phyloP scores from a whole-genome alignment of 2,797 vertebrate genomes.

The Acanthis flammea region DNA sequence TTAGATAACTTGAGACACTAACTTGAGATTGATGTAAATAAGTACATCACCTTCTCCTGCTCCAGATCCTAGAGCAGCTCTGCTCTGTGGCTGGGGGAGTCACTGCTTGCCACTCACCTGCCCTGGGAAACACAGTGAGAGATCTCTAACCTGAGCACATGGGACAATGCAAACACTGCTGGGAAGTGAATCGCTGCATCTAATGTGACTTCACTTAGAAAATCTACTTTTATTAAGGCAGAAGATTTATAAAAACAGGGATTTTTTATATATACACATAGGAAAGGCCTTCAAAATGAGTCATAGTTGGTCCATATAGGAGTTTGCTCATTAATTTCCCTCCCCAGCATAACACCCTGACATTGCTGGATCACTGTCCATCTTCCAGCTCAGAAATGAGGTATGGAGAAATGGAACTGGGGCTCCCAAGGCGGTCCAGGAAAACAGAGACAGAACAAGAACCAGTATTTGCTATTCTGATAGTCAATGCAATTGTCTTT shows the following conservation, averaged over 20 bases:
- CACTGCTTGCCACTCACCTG: background rate
- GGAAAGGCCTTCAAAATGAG: background rate
- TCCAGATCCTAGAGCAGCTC: background rate
- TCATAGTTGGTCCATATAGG: background rate
- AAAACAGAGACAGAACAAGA: background rate
- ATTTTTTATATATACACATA: background rate
- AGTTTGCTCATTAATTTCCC: background rate
- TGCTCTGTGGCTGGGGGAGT: background rate
- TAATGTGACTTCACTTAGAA: background rate
- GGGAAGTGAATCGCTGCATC: background rate
- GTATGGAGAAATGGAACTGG: background rate
- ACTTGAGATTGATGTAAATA: too few relatives aligned
- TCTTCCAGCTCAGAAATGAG: background rate
- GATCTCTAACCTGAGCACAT: background rate
- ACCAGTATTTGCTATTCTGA: background rate
- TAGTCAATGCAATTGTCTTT: background rate
- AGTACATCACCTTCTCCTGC: background rate
- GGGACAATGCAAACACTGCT: rapidly evolving
- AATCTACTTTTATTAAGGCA: background rate
- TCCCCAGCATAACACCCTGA: background rate
- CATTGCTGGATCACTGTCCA: background rate
- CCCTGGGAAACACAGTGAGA: background rate
- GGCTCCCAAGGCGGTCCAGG: background rate
- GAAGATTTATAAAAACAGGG: background rate
- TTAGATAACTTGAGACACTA: constrained; percentile 9